Evolutionary conservation across 2,113 vertebrate genomes (phyloP).

Genomic region (Tragelaphus scriptus): DNA sequence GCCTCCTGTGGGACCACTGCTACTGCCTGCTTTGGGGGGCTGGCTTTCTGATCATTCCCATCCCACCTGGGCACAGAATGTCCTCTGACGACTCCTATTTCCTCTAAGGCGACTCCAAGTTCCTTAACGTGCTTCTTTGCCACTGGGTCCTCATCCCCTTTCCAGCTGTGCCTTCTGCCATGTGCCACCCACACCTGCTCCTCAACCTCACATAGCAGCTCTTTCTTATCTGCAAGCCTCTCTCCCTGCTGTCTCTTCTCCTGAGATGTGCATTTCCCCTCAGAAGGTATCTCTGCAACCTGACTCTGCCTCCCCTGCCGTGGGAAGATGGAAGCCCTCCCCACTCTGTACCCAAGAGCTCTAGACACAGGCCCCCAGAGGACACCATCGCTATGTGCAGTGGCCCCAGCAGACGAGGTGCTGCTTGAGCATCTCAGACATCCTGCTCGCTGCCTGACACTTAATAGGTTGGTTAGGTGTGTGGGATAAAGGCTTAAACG

Average conservation of each 20-base stretch:
- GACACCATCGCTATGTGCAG: rapidly evolving
- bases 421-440: not conserved
- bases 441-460: not conserved
- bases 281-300: not conserved
- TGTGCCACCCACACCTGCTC: rapidly evolving
- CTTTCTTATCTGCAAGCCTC: not conserved
- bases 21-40: not conserved
- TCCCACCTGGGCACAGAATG: rapidly evolving
- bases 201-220: not conserved
- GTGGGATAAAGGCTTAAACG: not conserved
- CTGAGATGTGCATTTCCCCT: not conserved
- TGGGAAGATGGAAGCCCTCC: not conserved
- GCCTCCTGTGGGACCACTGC: not conserved
- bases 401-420: not conserved
- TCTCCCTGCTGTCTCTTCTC: not conserved
- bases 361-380: not conserved
- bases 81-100: not conserved
- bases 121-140: not conserved
- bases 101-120: not conserved
- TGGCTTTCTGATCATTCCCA: not conserved
- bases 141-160: not conserved
- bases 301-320: rapidly evolving
- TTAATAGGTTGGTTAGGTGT: not conserved
- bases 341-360: not conserved
- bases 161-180: not conserved